Percentiles rank a stretch among this genome's conserved stretches.
Evolutionary conservation across 1,140 invertebrate species (phyloP).

Genomic region (Riptortus pedestris): DNA sequence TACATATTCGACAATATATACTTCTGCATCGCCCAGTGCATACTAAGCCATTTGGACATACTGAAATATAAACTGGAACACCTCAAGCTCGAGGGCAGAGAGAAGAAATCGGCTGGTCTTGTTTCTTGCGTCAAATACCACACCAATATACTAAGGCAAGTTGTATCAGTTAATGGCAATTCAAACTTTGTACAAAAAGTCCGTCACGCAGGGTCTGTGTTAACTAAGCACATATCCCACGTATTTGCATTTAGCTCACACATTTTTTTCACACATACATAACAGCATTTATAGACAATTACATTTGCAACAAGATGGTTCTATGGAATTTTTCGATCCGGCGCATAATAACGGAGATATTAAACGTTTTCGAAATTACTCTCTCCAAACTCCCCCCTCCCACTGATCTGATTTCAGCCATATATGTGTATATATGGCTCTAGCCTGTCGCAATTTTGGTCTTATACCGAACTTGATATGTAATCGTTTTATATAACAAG

Average conservation of each 20-base stretch:
- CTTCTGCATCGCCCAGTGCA: neutral
- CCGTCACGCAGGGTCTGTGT: neutral
- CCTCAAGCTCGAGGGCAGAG: neutral
- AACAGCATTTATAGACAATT: too few relatives aligned
- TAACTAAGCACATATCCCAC: neutral
- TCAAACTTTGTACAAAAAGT: neutral
- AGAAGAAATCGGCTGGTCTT: neutral
- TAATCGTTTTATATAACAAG: too few relatives aligned
- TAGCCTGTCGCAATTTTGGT: too few relatives aligned
- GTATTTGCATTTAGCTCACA: too few relatives aligned
- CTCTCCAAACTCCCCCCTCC: too few relatives aligned
- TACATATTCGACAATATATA: constrained; percentile 11
- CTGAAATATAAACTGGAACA: neutral
- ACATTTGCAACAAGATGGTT: neutral
- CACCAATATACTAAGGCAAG: neutral
- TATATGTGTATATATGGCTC: too few relatives aligned
- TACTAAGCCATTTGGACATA: neutral
- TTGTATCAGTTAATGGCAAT: neutral
- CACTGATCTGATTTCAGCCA: too few relatives aligned
- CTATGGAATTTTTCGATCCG: too few relatives aligned
- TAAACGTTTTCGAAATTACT: too few relatives aligned
- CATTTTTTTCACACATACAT: too few relatives aligned
- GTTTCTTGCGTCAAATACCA: neutral
- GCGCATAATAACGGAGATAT: too few relatives aligned
- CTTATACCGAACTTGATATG: too few relatives aligned